phyloP scores from a whole-genome alignment of 1,140 invertebrate species.

The Galleria mellonella region DNA sequence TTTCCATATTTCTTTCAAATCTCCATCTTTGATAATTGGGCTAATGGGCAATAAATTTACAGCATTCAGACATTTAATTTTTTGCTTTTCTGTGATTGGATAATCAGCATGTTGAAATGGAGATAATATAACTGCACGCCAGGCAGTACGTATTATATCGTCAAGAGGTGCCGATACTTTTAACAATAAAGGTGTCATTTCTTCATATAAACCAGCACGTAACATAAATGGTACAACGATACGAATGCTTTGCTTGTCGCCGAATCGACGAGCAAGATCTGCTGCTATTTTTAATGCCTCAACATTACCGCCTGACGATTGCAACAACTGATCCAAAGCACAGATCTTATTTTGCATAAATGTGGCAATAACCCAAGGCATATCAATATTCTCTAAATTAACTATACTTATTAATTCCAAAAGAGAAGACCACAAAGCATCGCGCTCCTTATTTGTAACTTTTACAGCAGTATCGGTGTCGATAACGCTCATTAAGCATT shows the following conservation, averaged over 20 bases:
- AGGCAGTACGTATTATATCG: constrained; percentile 51
- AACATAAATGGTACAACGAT: constrained; percentile 48
- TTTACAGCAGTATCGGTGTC: constrained; percentile 61
- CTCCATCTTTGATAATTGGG: constrained; percentile 58
- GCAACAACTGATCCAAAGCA: constrained; percentile 54
- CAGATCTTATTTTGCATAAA: constrained; percentile 60
- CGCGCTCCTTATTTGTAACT: constrained; percentile 55
- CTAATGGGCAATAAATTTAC: constrained; percentile 66
- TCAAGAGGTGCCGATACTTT: constrained; percentile 45
- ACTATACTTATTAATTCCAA: constrained; percentile 59
- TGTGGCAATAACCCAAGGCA: constrained; percentile 63
- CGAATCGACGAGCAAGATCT: constrained; percentile 49
- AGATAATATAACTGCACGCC: constrained; percentile 57
- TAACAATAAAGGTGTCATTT: constrained; percentile 57
- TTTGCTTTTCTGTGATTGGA: constrained; percentile 64
- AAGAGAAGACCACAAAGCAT: constrained; percentile 52
- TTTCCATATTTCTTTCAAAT: constrained; percentile 65
- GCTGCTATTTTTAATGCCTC: constrained; percentile 54
- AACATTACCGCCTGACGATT: constrained; percentile 41
- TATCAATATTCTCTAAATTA: constrained; percentile 57
- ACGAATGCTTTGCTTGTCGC: constrained; percentile 39
- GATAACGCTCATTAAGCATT: constrained; percentile 66
- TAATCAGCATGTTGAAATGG: constrained; percentile 67
- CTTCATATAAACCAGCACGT: constrained; percentile 45
- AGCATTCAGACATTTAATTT: constrained; percentile 54